Percentiles rank a stretch among this genome's conserved stretches.
These are phyloP conservation scores for Strongylocentrotus purpuratus DNA, from an alignment of 35 echinoderm and acorn worm species.

Conservation along the genomic window DNA sequence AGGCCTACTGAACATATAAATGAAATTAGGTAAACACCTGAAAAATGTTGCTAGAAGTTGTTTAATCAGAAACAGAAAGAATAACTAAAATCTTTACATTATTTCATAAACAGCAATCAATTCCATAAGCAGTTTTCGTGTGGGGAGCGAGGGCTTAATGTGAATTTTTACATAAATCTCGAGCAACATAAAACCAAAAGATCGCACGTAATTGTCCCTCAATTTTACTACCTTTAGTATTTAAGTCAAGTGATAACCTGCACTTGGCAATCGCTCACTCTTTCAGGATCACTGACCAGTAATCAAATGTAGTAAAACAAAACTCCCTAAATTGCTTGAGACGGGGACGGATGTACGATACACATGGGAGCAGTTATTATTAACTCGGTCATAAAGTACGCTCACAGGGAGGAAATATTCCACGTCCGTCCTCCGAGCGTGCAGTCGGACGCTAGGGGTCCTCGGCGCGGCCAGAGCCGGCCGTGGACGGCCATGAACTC, in stretches of 20 bases:
- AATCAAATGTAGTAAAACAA: neutral
- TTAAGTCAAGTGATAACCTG: neutral
- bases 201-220: no score
- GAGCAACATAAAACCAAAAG: no score
- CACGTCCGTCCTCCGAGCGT: slow-evolving; percentile 22
- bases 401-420: slow-evolving; percentile 21
- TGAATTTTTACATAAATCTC: no score
- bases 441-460: slow-evolving; percentile 6
- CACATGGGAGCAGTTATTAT: slow-evolving; percentile 36
- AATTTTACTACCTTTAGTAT: neutral
- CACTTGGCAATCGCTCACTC: neutral
- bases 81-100: no score
- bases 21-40: no score
- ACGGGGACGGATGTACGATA: neutral
- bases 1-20: no score
- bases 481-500: slow-evolving; percentile 17
- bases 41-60: no score
- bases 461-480: slow-evolving; percentile 20
- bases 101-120: no score
- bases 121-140: no score
- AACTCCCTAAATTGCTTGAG: neutral
- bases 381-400: slow-evolving; percentile 1
- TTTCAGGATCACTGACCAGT: neutral
- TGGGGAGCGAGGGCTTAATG: no score
- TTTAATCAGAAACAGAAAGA: no score